Evolutionary conservation across 2,888 invertebrate species (phyloP), one percentile per base, ranked within the genome.

Genomic region (Dicycla oo): DNA sequence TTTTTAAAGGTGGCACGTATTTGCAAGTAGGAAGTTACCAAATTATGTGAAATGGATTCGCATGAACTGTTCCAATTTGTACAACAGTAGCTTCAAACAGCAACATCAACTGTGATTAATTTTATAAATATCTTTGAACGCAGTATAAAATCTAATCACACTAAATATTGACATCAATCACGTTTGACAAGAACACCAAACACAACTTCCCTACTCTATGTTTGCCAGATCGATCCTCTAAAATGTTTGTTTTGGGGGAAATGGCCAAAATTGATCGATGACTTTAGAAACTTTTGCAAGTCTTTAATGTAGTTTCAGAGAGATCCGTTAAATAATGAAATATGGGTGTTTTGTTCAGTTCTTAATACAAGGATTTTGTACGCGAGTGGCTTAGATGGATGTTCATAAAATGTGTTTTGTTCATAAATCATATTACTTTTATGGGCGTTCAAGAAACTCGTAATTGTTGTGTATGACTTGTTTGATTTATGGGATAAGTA

Each of bases 261-360:
- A 83, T 81, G 73, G 73, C 78, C 75, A 77, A 80, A 85, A 80
- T 81, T 87, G 87, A 87, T 85, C 80, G 87, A 87, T 84, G 83
- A 67, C 80, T 80, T 72, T n/a, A 76, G 65, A 80, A 81, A 75
- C 68, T 82, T 82, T 63, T 69, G 60, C 53, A 66, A 80, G 66
- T 78, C 77, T 78, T 77, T 78, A 79, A 78, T 66, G 43, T 73
- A 78, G 69, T 76, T 82, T 71, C 60, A 51, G 11, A 49, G 60
- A 70, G 75, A 69, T 82, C 80, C 72, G 70, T 77, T 74, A 74
- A 79, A 80, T 82, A 81, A 85, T 81, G 76, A 82, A 81, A 78
- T 80, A 80, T 84, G 71, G 69, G 72, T 73, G 75, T 84, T 84
- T 82, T 67, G 72, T 72, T 73, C 64, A 69, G 75, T 83, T 81